Percentiles rank a stretch among this genome's conserved stretches.
Conservation (phyloP, 30 jellyfish, hydroid and myxozoan genomes). For the Aurelia aurita region DNA sequence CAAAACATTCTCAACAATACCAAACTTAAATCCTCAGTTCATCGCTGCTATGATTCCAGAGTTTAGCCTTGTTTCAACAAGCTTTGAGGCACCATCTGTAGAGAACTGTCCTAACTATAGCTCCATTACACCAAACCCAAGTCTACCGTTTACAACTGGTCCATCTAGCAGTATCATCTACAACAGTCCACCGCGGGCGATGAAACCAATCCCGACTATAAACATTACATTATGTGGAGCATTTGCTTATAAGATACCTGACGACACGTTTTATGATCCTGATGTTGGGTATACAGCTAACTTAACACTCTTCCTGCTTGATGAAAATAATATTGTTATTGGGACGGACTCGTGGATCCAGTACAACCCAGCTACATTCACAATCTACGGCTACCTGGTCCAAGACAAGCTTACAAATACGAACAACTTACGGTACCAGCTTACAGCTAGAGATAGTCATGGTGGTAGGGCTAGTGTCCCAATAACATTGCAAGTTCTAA, state of each 20-base stretch:
- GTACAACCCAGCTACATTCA: background rate
- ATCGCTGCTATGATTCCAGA: slow-evolving; percentile 91
- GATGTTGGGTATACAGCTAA: slow-evolving; percentile 86
- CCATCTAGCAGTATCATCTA: background rate
- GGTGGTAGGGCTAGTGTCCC: slow-evolving; percentile 40
- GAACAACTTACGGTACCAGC: slow-evolving; percentile 1
- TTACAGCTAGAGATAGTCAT: slow-evolving; percentile 25
- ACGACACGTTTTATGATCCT: slow-evolving; percentile 74
- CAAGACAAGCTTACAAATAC: slow-evolving; percentile 4
- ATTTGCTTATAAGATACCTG: slow-evolving; percentile 58
- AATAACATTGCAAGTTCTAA: background rate
- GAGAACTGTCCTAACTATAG: slow-evolving; percentile 28
- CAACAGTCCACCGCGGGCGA: slow-evolving; percentile 35
- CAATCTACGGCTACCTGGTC: slow-evolving; percentile 24
- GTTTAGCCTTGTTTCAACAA: slow-evolving; percentile 76
- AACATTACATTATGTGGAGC: slow-evolving; percentile 56
- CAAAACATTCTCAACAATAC: slow-evolving; percentile 33
- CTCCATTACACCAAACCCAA: background rate
- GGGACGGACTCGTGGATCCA: slow-evolving; percentile 45
- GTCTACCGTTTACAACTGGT: background rate
- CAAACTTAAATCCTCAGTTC: slow-evolving; percentile 66
- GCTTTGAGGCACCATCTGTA: slow-evolving; percentile 6
- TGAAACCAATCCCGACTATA: slow-evolving; percentile 24
- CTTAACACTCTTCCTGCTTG: slow-evolving; percentile 19
- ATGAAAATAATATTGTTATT: slow-evolving; percentile 27